Evolutionary conservation across 2,113 vertebrate species (phyloP).

Genomic region (Oryzias woworae): DNA sequence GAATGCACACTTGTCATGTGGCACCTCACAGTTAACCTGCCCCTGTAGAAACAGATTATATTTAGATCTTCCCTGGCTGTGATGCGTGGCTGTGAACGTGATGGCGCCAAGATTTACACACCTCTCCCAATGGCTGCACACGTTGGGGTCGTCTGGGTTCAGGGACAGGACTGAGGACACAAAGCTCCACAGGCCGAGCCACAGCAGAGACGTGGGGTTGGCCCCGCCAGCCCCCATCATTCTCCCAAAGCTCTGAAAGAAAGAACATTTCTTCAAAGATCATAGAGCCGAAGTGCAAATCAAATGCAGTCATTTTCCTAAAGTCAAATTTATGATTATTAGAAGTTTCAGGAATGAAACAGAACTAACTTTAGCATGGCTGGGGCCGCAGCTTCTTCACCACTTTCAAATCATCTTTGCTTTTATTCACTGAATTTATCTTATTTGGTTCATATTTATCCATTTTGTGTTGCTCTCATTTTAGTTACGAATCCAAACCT

Average conservation of each 20-base stretch:
- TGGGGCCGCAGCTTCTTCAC: too few species aligned
- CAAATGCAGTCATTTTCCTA: background rate
- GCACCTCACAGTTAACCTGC: constrained; percentile 39
- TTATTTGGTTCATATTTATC: too few species aligned
- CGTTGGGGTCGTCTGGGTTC: constrained; percentile 93
- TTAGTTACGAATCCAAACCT: too few species aligned
- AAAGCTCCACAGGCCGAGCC: constrained; percentile 65
- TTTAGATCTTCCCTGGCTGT: constrained; percentile 26
- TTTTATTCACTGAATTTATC: too few species aligned
- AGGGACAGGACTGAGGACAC: constrained; percentile 77
- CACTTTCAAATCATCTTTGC: too few species aligned
- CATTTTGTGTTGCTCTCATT: too few species aligned
- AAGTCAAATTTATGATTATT: too few species aligned
- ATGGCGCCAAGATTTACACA: constrained; percentile 44
- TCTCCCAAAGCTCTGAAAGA: constrained; percentile 49
- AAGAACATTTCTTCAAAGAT: background rate
- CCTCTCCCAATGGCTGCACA: constrained; percentile 98
- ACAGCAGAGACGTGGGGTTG: constrained; percentile 50
- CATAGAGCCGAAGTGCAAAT: background rate
- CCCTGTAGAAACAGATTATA: constrained; percentile 42
- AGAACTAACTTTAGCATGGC: too few species aligned
- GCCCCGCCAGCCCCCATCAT: constrained; percentile 68
- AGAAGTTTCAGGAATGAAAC: too few species aligned
- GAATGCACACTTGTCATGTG: constrained; percentile 46
- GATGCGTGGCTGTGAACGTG: constrained; percentile 46